Conservation (phyloP, 2,888 invertebrate genomes). For the Hoplodrina ambigua region DNA sequence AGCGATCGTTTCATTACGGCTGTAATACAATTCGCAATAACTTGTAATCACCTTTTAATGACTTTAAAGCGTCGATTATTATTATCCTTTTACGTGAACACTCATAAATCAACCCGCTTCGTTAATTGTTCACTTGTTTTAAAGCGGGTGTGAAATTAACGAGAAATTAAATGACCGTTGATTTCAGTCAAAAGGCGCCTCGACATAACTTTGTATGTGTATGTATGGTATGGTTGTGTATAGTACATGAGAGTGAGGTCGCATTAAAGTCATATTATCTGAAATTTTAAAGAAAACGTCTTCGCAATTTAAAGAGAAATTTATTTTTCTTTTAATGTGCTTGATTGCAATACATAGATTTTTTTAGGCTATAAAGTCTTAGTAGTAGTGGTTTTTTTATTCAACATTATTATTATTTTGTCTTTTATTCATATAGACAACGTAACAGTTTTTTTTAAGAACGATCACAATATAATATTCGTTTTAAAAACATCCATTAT, state of each 20-base stretch:
- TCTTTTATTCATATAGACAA: too few species aligned
- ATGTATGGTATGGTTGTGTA: neutral
- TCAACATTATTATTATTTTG: too few species aligned
- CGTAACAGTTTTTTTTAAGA: too few species aligned
- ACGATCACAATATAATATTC: neutral
- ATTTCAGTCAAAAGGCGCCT: slow-evolving; percentile 49
- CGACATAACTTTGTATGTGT: neutral
- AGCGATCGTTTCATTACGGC: slow-evolving; percentile 28
- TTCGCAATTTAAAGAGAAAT: neutral
- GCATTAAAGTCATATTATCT: neutral
- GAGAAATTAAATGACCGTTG: slow-evolving; percentile 45
- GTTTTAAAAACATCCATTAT: neutral
- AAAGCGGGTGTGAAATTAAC: slow-evolving; percentile 51
- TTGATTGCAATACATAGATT: too few species aligned
- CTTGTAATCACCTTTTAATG: slow-evolving; percentile 71
- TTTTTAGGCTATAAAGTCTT: too few species aligned
- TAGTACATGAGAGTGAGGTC: neutral
- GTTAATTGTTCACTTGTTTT: slow-evolving; percentile 56
- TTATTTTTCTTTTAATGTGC: too few species aligned
- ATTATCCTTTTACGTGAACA: slow-evolving; percentile 64
- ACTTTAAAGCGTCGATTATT: slow-evolving; percentile 70
- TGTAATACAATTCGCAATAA: slow-evolving; percentile 40
- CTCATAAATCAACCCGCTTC: slow-evolving; percentile 64
- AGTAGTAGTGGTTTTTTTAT: too few species aligned
- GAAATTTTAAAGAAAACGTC: neutral